Conservation (phyloP, 2,888 invertebrate genomes). For the Pollenia griseotomentosa region DNA sequence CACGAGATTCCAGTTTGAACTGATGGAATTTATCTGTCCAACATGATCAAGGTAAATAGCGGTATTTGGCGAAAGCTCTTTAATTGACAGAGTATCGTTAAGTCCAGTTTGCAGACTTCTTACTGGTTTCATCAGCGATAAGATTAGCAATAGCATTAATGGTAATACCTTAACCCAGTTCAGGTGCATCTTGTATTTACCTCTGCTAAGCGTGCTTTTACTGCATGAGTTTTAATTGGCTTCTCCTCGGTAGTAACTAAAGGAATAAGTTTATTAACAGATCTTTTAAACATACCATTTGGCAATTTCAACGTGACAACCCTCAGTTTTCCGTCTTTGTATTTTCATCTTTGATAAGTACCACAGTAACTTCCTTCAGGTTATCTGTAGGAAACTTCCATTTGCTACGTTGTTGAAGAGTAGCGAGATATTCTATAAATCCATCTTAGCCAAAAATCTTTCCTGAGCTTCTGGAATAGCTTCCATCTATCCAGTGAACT, state of each 20-base stretch:
- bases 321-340: background rate
- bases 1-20: background rate
- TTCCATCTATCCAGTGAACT: background rate
- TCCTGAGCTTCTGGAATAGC: background rate
- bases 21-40: slow-evolving; percentile 2
- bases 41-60: slow-evolving; percentile 3
- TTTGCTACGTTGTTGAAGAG: background rate
- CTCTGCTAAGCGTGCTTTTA: too few relatives aligned
- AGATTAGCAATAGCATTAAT: too few relatives aligned
- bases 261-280: too few relatives aligned
- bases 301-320: background rate
- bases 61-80: background rate
- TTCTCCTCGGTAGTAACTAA: too few relatives aligned
- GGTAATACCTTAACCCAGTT: too few relatives aligned
- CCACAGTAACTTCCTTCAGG: background rate
- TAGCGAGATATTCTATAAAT: background rate
- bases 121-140: background rate
- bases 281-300: background rate
- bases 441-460: slow-evolving; percentile 1
- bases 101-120: too few relatives aligned
- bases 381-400: background rate
- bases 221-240: too few relatives aligned
- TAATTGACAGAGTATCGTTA: too few relatives aligned
- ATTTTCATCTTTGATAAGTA: background rate
- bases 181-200: too few relatives aligned